Evolutionary conservation across 2,797 vertebrate species (phyloP).

Genomic region (Gymnothorax reevesii): DNA sequence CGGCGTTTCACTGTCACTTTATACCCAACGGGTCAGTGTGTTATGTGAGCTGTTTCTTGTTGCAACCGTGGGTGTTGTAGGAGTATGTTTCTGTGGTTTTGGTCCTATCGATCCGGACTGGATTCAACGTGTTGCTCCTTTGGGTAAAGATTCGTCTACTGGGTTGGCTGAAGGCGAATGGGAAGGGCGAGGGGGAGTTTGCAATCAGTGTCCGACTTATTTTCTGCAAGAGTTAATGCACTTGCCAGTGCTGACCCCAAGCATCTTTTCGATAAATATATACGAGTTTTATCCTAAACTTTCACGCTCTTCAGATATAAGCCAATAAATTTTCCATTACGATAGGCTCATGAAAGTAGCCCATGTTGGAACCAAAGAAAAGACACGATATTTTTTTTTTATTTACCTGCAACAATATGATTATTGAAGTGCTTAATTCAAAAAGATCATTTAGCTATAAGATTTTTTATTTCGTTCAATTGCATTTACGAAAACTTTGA

Average conservation of each 20-base stretch:
- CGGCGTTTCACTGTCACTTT: constrained; percentile 71
- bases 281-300: no score
- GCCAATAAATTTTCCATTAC: no score
- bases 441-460: no score
- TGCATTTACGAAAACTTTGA: neutral
- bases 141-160: neutral
- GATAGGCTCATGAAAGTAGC: no score
- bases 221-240: neutral
- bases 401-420: no score
- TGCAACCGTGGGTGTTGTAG: constrained; percentile 57
- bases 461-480: neutral
- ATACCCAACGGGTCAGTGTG: constrained; percentile 68
- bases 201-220: neutral
- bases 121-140: constrained; percentile 17
- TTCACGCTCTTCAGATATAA: no score
- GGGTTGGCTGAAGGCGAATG: neutral
- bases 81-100: constrained; percentile 59
- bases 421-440: no score
- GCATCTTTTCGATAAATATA: neutral
- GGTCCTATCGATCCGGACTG: constrained; percentile 57
- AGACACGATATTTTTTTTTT: no score
- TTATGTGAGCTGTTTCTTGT: constrained; percentile 65
- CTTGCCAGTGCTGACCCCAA: neutral
- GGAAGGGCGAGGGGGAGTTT: neutral
- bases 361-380: no score